Conservation (phyloP, 2,113 vertebrate species). For the Ivindomyrus marchei region DNA sequence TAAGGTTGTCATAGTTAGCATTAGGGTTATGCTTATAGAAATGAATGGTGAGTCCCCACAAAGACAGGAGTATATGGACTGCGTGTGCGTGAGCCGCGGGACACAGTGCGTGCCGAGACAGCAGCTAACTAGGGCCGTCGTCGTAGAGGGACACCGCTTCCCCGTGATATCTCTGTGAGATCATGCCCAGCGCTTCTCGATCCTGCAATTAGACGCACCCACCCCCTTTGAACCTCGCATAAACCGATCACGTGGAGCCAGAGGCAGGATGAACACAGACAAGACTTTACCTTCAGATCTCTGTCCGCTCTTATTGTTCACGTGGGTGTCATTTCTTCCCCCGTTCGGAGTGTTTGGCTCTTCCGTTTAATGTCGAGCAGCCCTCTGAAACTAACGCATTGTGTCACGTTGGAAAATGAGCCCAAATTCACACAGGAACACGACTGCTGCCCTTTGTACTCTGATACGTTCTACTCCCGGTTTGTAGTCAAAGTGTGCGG, state of each 20-base stretch:
- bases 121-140: neutral
- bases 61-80: neutral
- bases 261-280: neutral
- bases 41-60: neutral
- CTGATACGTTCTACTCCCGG: neutral
- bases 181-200: neutral
- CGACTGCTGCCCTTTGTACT: neutral
- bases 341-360: neutral
- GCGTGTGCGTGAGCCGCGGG: neutral
- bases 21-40: neutral
- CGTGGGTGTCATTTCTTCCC: neutral
- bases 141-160: too few species aligned
- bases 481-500: neutral
- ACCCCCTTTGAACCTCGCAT: neutral
- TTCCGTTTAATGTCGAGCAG: neutral
- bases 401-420: neutral
- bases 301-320: neutral
- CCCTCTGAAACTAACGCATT: neutral
- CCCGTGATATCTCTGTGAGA: neutral
- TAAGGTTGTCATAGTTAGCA: neutral
- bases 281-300: neutral
- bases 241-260: neutral
- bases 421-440: neutral
- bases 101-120: neutral
- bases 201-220: neutral